These are phyloP conservation scores for Erythrocercus mccallii DNA, from an alignment of 2,113 vertebrate genomes.

Conservation along the genomic window DNA sequence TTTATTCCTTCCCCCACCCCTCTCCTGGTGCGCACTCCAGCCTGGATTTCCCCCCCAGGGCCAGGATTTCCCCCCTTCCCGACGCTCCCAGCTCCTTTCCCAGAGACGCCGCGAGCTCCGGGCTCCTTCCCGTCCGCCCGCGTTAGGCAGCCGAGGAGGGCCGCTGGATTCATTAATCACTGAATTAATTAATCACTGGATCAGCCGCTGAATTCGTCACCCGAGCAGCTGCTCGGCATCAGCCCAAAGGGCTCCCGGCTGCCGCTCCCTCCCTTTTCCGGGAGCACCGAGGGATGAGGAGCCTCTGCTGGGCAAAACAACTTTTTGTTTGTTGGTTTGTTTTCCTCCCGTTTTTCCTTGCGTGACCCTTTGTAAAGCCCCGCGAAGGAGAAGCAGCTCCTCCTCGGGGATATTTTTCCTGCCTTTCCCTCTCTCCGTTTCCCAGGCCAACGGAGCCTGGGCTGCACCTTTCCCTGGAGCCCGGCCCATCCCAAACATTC, in stretches of 20 bases:
- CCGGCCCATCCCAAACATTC: constrained; percentile 15
- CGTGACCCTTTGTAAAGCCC: not conserved
- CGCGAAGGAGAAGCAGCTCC: not conserved
- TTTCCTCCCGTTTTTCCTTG: not conserved
- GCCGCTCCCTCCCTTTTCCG: not conserved
- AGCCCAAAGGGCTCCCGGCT: not conserved
- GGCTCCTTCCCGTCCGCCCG: not conserved
- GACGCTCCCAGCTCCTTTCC: not conserved
- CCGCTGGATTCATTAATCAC: not conserved
- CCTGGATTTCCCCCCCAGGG: not conserved
- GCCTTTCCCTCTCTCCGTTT: not conserved
- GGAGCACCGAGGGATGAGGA: not conserved
- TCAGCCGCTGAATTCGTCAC: not conserved
- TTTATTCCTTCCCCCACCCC: not conserved
- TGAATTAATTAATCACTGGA: not conserved
- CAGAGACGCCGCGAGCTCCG: not conserved
- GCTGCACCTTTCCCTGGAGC: not conserved
- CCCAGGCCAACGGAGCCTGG: not conserved
- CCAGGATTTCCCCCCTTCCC: fast-evolving
- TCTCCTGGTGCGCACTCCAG: fast-evolving
- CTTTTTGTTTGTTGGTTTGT: too few species aligned
- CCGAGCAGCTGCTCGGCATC: not conserved
- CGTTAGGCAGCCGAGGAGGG: not conserved
- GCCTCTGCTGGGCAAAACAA: not conserved
- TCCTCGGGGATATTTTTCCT: not conserved